Base-by-base conservation (phyloP, 2,888 invertebrate genomes). In the Orthosia incerta region DNA sequence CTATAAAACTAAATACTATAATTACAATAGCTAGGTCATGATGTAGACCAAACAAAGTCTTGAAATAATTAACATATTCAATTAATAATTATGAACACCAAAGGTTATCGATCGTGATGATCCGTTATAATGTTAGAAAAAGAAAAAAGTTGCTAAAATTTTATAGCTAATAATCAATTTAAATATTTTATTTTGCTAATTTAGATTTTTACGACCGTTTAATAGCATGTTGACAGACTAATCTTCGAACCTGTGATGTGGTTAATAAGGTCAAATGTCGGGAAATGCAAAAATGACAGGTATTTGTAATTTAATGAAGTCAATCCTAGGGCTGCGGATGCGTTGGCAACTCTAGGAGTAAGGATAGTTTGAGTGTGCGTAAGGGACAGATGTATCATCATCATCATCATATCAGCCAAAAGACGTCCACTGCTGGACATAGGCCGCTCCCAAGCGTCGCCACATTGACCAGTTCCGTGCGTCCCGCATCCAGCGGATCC, bases 161-260 rank as follows among this genome's bases (percentile, higher is more conserved):
- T 45, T 59, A 55, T 46, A n/a, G 7, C 45, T 63, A 55, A 50
- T 31, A 67, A 63, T 67, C 7, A 59, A 51, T 55, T 31, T 15
- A 18, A n/a, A 64, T 68, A 64, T 64, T 60, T 57, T 74, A 74
- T 68, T 9, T 48, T 61, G n/a, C 4, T 56, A 74, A 61, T 64
- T 79, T 31, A 68, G 53, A 57, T 67, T 77, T 69, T 74, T 74
- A 74, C 31, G 60, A 68, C n/a, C 23, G 11, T 59, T 55, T 64
- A 61, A 48, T 61, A 60, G 48, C 39, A 77, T 60, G 39, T 15
- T 79, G 74, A 79, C 60, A 74, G 56, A 48, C 20, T 64, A 51
- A 74, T 74, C 46, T 48, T 2, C 2, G n/a, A 63, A 55, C 23
- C 16, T 56, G 23, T 55, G 63, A 56, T 20, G 15, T 68, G 31